Evolutionary conservation across 2,888 invertebrate genomes (phyloP), one percentile per base, ranked within the genome.

Genomic region (Lasioglossum lativentre): DNA sequence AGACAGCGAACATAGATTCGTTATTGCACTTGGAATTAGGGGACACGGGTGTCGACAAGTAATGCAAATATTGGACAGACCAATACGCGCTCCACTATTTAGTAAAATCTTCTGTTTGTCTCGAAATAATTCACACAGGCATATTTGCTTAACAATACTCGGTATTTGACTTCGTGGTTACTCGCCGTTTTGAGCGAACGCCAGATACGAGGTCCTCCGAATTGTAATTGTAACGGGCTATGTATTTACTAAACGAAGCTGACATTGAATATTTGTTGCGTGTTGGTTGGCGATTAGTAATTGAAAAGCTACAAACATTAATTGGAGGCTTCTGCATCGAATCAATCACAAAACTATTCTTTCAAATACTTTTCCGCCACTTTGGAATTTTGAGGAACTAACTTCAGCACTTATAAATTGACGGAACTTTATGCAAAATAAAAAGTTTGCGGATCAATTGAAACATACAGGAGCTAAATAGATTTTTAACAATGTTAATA

Each of bases 71-170:
- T 63, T 63, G 30, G 30, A 63, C 16, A 16, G 63, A 30, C 63
- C 63, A 63, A 63, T 16, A 63, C 30, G 16, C 30, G 5, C 63
- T 27, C 30, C 63, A 6, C 16, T 16, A 30, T 63, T 63, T 63
- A 63, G 63, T 5, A 63, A 63, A 63, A 63, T 63, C 63, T 30
- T 63, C 30, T 63, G 63, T 63, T 63, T 63, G 63, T 63, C 30
- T 14, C 63, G 63, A 30, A 30, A 30, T 63, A 63, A 63, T 16
- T 63, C 16, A 16, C 63, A 6, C 30, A 6, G 16, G 6, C 63
- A 16, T 63, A 30, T 63, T 63, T 63, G 63, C 27, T 30, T 63
- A 30, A 30, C 30, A 63, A 63, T 63, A 30, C 16, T 16, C 30
- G 30, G 0, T 63, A 5, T 63, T 63, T 63, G 30, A 30, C 63